phyloP scores from a whole-genome alignment of 2,888 invertebrate species.

The Alloplasta piceator region DNA sequence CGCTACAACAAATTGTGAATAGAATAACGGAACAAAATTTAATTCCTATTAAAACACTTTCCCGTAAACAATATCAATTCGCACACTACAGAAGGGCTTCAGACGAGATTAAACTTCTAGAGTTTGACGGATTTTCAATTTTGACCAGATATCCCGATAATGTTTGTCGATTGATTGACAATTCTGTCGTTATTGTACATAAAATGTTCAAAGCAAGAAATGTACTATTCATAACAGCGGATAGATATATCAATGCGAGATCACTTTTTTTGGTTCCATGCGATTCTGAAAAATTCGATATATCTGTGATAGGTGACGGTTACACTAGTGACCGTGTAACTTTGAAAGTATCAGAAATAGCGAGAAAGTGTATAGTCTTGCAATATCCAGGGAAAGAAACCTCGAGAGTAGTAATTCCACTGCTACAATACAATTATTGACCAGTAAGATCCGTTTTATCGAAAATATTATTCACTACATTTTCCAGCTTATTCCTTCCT shows the following conservation, averaged over 20 bases:
- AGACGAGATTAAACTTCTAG: conserved; percentile 31
- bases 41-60: too few relatives aligned
- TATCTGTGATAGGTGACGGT: conserved; percentile 26
- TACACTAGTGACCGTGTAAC: conserved; percentile 26
- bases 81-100: conserved; percentile 28
- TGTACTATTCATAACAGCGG: conserved; percentile 36
- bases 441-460: conserved; percentile 39
- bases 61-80: conserved; percentile 39
- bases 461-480: conserved; percentile 26
- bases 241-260: conserved; percentile 29
- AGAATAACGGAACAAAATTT: conserved; percentile 56
- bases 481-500: neutral
- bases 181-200: conserved; percentile 43
- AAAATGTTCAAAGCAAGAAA: conserved; percentile 17
- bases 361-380: conserved; percentile 37
- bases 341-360: conserved; percentile 40
- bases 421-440: too few relatives aligned
- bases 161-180: conserved; percentile 47
- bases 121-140: conserved; percentile 56
- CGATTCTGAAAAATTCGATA: conserved; percentile 47
- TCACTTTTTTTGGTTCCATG: conserved; percentile 53
- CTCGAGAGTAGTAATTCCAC: conserved; percentile 37
- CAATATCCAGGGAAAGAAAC: conserved; percentile 24
- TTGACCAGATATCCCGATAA: conserved; percentile 49
- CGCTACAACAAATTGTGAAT: conserved; percentile 66